Conservation (phyloP, 2,888 invertebrate genomes). For the Ormyrus pomaceus region DNA sequence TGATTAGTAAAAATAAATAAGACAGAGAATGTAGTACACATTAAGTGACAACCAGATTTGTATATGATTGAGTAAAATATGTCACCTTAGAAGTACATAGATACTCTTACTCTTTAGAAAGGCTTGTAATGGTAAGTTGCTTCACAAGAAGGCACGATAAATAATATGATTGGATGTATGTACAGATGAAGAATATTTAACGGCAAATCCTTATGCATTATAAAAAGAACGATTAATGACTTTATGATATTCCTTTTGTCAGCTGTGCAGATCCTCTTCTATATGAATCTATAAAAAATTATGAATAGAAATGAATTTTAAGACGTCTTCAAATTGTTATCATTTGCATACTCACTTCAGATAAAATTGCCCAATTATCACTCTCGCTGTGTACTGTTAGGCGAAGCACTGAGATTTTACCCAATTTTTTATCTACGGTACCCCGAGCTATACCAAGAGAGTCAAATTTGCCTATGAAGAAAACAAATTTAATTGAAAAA, state of each 20-base stretch:
- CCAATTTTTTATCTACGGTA: conserved; percentile 80
- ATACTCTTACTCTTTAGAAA: conserved; percentile 30
- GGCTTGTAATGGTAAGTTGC: conserved; percentile 42
- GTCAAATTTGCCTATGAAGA: conserved; percentile 85
- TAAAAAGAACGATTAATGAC: conserved; percentile 49
- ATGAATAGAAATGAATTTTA: too few relatives aligned
- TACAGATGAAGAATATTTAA: conserved; percentile 52
- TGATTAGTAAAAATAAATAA: conserved; percentile 43
- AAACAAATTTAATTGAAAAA: not conserved
- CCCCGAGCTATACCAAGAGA: conserved; percentile 89
- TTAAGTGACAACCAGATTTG: conserved; percentile 31
- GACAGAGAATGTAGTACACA: conserved; percentile 32
- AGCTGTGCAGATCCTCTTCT: conserved; percentile 72
- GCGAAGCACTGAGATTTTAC: conserved; percentile 83
- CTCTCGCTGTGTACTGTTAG: conserved; percentile 88
- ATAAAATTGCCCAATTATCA: conserved; percentile 93
- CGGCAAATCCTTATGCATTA: conserved; percentile 54
- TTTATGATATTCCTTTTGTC: conserved; percentile 64
- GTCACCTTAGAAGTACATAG: not conserved
- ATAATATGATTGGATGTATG: conserved; percentile 50
- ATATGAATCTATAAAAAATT: conserved; percentile 70
- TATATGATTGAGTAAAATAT: conserved; percentile 21
- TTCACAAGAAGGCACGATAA: conserved; percentile 55
- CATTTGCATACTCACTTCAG: conserved; percentile 82
- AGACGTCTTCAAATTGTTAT: conserved; percentile 3